Percentiles rank a stretch among this genome's conserved stretches.
These are phyloP conservation scores for Trochalopteron elliotii DNA, from an alignment of 2,113 vertebrate genomes.

Conservation along the genomic window DNA sequence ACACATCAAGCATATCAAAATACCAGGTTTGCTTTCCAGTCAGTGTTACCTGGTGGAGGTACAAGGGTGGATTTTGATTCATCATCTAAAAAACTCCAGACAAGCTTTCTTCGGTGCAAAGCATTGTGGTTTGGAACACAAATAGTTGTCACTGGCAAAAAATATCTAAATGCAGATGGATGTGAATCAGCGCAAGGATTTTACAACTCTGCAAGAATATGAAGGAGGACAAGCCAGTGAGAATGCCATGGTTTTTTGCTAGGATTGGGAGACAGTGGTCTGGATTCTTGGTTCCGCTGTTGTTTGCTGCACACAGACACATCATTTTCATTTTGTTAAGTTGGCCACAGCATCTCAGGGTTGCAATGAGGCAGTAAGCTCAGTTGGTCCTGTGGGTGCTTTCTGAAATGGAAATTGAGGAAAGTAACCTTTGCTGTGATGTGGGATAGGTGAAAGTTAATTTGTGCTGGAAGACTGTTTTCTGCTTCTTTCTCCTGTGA, in stretches of 20 bases:
- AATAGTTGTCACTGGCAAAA: not conserved
- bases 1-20: not conserved
- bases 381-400: not conserved
- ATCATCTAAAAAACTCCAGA: not conserved
- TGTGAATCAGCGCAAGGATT: not conserved
- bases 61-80: not conserved
- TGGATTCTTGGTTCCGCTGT: not conserved
- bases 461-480: not conserved
- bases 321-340: not conserved
- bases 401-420: not conserved
- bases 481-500: not conserved
- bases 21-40: not conserved
- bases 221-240: not conserved
- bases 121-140: not conserved
- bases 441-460: not conserved
- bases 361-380: not conserved
- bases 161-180: not conserved
- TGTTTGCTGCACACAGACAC: not conserved
- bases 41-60: not conserved
- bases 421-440: not conserved
- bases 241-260: not conserved
- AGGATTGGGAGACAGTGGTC: not conserved
- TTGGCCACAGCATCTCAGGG: not conserved
- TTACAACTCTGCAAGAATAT: not conserved
- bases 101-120: not conserved